Percentiles rank a stretch among this genome's conserved stretches.
Evolutionary conservation across 1,140 invertebrate genomes (phyloP).

Genomic region (Cataglyphis hispanica): DNA sequence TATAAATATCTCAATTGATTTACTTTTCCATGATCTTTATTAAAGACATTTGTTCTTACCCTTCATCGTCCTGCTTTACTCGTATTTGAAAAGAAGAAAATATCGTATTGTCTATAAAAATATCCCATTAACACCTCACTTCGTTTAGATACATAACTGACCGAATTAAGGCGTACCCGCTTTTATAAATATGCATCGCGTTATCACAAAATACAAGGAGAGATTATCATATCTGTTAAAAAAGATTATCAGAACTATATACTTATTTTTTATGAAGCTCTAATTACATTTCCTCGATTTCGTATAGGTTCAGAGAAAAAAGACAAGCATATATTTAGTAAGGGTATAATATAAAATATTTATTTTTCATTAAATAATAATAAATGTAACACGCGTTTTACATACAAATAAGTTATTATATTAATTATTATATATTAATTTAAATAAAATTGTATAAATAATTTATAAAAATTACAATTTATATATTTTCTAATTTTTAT

Average conservation of each 20-base stretch:
- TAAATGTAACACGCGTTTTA: neutral
- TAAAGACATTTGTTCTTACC: constrained; percentile 8
- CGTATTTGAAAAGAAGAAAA: neutral
- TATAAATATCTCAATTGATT: neutral
- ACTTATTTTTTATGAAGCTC: neutral
- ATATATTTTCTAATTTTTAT: neutral
- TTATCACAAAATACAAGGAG: constrained; percentile 26
- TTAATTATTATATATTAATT: no score
- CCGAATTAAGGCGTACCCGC: neutral
- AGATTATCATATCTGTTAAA: constrained; percentile 48
- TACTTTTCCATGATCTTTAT: neutral
- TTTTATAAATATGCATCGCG: constrained; percentile 44
- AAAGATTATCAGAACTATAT: neutral
- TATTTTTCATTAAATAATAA: constrained; percentile 2
- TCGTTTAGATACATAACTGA: constrained; percentile 4
- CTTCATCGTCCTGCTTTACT: constrained; percentile 29
- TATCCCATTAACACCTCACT: constrained; percentile 9
- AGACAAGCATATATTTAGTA: neutral
- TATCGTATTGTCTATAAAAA: neutral
- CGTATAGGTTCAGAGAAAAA: neutral
- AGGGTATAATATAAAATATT: neutral
- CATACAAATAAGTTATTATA: neutral
- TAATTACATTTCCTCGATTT: neutral
- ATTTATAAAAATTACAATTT: neutral
- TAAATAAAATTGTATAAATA: neutral